Conservation (phyloP, 1,140 invertebrate species). For the Agrilus planipennis region DNA sequence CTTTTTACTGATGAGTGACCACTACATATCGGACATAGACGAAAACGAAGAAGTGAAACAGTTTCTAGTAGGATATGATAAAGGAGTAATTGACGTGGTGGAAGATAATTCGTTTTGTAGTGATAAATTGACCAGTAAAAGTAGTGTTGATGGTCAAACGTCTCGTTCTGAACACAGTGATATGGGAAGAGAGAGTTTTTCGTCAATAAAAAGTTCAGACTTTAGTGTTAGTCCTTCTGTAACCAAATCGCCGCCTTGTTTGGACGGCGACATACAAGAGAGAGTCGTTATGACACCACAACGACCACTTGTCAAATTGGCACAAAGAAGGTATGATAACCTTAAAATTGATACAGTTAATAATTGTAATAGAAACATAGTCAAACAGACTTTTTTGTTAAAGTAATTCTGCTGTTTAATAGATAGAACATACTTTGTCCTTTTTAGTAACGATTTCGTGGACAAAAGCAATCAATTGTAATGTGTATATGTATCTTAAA, state of each 20-base stretch:
- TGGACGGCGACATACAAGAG: not conserved
- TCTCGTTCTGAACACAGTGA: no score
- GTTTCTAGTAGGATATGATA: constrained; percentile 23
- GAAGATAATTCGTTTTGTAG: no score
- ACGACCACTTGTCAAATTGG: constrained; percentile 28
- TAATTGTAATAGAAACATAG: no score
- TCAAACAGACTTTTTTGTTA: no score
- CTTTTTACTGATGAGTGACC: constrained; percentile 20
- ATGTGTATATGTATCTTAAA: no score
- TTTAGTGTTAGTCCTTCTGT: constrained; percentile 17
- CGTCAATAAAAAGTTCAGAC: constrained; percentile 29
- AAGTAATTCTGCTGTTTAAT: no score
- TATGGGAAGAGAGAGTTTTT: constrained; percentile 17
- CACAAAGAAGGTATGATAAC: constrained; percentile 27
- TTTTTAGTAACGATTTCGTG: no score
- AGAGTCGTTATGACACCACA: constrained; percentile 27
- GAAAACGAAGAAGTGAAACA: constrained; percentile 31
- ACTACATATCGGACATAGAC: constrained; percentile 32
- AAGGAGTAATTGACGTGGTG: constrained; percentile 13
- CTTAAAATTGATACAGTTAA: not conserved
- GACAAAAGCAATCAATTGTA: no score
- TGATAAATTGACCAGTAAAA: no score
- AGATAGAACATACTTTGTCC: no score
- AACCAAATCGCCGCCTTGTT: not conserved
- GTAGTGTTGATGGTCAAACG: no score